Percentiles rank a stretch among this genome's conserved stretches.
Evolutionary conservation across 2,888 invertebrate species (phyloP).

Genomic region (Drosophila acutilabella): DNA sequence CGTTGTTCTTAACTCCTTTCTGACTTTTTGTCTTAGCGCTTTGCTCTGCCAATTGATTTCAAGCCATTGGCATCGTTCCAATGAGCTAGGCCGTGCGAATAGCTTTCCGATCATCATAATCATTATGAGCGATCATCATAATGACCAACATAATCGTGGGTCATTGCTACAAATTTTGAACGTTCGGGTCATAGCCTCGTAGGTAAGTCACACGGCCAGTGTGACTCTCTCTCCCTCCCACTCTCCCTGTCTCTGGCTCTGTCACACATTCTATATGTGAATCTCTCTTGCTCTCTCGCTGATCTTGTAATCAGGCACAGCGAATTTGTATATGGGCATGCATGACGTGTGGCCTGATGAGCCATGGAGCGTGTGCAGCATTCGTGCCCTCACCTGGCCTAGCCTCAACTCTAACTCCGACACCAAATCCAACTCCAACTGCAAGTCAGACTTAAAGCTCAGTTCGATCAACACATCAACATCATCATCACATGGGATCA

Average conservation of each 20-base stretch:
- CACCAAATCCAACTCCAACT: conserved; percentile 7
- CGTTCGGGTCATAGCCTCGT: conserved; percentile 78
- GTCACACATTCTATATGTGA: conserved; percentile 5
- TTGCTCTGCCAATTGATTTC: conserved; percentile 78
- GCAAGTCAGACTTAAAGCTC: conserved; percentile 6
- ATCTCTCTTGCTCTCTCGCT: conserved; percentile 18
- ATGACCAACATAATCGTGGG: conserved; percentile 56
- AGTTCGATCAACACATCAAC: conserved; percentile 64
- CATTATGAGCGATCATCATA: conserved; percentile 13
- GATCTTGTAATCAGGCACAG: conserved; percentile 80
- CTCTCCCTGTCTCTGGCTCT: neutral
- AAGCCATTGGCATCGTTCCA: conserved; percentile 79
- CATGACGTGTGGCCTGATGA: conserved; percentile 81
- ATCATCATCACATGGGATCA: conserved; percentile 59
- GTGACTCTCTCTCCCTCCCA: conserved; percentile 12
- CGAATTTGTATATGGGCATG: conserved; percentile 82
- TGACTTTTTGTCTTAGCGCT: conserved; percentile 40
- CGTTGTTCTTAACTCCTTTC: neutral
- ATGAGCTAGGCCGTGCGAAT: conserved; percentile 77
- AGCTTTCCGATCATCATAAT: conserved; percentile 69
- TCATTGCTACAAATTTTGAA: conserved; percentile 81
- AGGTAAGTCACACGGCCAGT: conserved; percentile 71
- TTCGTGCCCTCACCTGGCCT: conserved; percentile 58
- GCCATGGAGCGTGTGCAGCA: conserved; percentile 67
- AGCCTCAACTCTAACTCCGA: conserved; percentile 33